Percentiles rank a stretch among this genome's conserved stretches.
These are phyloP conservation scores for Acleris holmiana DNA, from an alignment of 2,888 invertebrate genomes.

Conservation along the genomic window DNA sequence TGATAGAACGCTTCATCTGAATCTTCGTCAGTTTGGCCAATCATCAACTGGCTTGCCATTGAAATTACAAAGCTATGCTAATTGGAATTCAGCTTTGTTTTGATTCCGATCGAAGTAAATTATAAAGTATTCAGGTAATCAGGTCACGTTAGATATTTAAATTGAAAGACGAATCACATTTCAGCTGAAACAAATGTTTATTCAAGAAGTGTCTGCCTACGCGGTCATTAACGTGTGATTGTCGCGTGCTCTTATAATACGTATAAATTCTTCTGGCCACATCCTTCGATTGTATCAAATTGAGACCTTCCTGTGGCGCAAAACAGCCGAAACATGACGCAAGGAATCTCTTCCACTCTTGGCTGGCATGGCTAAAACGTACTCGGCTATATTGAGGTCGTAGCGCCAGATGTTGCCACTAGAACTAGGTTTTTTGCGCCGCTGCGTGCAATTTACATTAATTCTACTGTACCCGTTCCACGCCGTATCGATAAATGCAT, in stretches of 20 bases:
- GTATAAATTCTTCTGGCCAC: conserved; percentile 69
- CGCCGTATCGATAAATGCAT: conserved; percentile 21
- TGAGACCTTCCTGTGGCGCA: conserved; percentile 64
- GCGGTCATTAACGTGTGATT: conserved; percentile 61
- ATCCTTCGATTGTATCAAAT: conserved; percentile 78
- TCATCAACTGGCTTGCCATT: background rate
- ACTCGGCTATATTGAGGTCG: conserved; percentile 46
- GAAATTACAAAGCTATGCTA: conserved; percentile 5
- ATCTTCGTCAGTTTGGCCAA: conserved; percentile 15
- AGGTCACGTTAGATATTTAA: conserved; percentile 11
- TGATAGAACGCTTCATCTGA: conserved; percentile 32
- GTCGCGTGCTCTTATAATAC: conserved; percentile 47
- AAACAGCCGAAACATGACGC: conserved; percentile 43
- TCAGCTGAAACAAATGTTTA: conserved; percentile 64
- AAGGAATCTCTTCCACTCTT: conserved; percentile 35
- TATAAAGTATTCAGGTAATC: conserved; percentile 25
- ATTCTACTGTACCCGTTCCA: conserved; percentile 5
- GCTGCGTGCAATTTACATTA: conserved; percentile 27
- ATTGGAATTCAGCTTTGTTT: conserved; percentile 20
- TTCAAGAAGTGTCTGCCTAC: conserved; percentile 69
- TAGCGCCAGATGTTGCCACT: conserved; percentile 51
- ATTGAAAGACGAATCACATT: conserved; percentile 56
- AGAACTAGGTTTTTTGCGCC: conserved; percentile 44
- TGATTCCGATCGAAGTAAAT: conserved; percentile 4
- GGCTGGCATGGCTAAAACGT: conserved; percentile 43